A percentile compares a stretch with the other conserved stretches of the same genome.
phyloP scores from a whole-genome alignment of 2,888 invertebrate species.

The Machimus rusticus region DNA sequence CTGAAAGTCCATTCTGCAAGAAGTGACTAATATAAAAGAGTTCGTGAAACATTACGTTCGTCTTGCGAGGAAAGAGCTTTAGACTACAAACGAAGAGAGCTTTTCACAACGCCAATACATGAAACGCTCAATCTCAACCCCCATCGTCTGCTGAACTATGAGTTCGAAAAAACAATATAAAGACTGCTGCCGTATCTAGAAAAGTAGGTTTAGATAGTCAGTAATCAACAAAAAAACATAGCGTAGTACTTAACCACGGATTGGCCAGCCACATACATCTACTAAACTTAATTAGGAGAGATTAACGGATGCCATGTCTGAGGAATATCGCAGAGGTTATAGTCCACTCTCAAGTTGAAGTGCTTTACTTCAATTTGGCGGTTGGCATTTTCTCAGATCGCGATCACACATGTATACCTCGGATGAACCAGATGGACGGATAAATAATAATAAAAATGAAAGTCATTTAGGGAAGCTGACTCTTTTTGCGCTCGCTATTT shows the following conservation, averaged over 20 bases:
- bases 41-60: background rate
- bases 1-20: conserved; percentile 20
- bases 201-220: background rate
- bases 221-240: background rate
- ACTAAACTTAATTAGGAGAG: background rate
- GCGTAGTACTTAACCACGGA: background rate
- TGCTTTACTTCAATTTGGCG: background rate
- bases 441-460: background rate
- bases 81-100: background rate
- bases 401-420: background rate
- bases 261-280: background rate
- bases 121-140: background rate
- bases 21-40: conserved; percentile 27
- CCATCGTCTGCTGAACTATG: background rate
- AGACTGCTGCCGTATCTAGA: background rate
- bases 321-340: background rate
- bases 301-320: background rate
- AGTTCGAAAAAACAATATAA: background rate
- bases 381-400: background rate
- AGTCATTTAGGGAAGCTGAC: background rate
- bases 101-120: background rate
- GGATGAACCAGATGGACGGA: background rate
- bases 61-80: background rate
- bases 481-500: background rate
- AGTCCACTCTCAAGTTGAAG: background rate